Evolutionary conservation across 2,113 vertebrate genomes (phyloP).

Genomic region (Chrysemys picta): DNA sequence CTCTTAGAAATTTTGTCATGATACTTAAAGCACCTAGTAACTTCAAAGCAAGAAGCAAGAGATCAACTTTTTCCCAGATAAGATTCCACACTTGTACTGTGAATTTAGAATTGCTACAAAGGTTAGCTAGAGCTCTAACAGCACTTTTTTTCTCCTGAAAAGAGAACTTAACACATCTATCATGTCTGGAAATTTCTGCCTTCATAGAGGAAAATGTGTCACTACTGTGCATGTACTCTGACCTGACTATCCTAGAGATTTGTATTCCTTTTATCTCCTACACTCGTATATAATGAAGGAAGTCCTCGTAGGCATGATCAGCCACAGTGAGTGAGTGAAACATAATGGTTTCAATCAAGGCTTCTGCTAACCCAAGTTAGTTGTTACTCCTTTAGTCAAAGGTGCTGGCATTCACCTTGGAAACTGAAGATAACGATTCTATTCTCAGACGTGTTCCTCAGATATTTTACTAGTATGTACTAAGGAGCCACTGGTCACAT

Average conservation of each 20-base stretch:
- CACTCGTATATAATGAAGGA: conserved; percentile 62
- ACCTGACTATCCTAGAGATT: conserved; percentile 68
- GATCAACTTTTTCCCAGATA: conserved; percentile 35
- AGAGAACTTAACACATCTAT: conserved; percentile 62
- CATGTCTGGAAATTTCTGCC: conserved; percentile 62
- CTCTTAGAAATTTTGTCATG: conserved; percentile 64
- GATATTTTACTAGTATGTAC: conserved; percentile 11
- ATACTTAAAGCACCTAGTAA: conserved; percentile 57
- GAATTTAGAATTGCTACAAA: conserved; percentile 57
- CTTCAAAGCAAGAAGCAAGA: conserved; percentile 58
- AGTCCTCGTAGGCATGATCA: conserved; percentile 63
- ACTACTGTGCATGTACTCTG: conserved; percentile 28
- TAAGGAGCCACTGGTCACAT: conserved; percentile 25
- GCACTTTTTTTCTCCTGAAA: conserved; percentile 45
- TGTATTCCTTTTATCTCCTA: conserved; percentile 70
- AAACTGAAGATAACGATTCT: conserved; percentile 37
- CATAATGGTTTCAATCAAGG: conserved; percentile 64
- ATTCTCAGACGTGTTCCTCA: conserved; percentile 10
- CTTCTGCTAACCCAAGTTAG: conserved; percentile 53
- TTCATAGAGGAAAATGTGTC: conserved; percentile 61
- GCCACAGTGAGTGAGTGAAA: conserved; percentile 53
- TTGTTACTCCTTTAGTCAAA: conserved; percentile 52
- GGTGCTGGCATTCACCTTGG: conserved; percentile 32
- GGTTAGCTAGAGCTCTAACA: conserved; percentile 30
- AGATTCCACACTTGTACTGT: conserved; percentile 35